phyloP scores from a whole-genome alignment of 2,888 invertebrate genomes.

The Eucriotettix oculatus region DNA sequence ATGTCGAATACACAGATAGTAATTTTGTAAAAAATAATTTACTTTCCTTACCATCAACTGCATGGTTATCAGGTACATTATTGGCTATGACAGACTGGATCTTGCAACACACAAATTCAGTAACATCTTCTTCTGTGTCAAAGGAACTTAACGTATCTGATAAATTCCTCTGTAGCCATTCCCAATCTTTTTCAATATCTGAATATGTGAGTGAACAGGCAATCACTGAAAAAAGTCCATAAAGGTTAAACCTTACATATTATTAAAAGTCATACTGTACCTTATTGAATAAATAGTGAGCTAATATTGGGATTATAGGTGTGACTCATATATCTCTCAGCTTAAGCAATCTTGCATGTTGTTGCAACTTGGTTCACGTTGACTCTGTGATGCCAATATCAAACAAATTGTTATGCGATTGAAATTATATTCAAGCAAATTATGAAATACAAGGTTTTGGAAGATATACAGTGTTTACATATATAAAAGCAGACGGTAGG shows the following conservation, averaged over 20 bases:
- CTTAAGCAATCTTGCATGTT: too few species aligned
- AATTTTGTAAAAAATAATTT: background rate
- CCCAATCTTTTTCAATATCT: constrained; percentile 86
- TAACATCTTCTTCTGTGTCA: constrained; percentile 85
- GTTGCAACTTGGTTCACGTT: too few species aligned
- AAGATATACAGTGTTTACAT: too few species aligned
- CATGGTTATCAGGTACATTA: constrained; percentile 36
- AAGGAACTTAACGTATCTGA: constrained; percentile 75
- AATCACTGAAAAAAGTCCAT: constrained; percentile 45
- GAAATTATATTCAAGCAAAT: too few species aligned
- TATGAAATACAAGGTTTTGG: too few species aligned
- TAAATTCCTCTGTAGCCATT: constrained; percentile 80
- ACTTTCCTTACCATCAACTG: background rate
- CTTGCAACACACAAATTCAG: constrained; percentile 90
- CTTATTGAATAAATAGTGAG: too few species aligned
- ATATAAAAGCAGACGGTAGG: too few species aligned
- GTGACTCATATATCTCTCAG: too few species aligned
- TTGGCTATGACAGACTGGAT: constrained; percentile 87
- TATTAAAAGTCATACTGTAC: too few species aligned
- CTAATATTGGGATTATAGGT: too few species aligned
- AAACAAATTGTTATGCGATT: too few species aligned
- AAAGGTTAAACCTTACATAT: background rate
- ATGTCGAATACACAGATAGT: background rate
- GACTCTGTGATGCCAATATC: too few species aligned
- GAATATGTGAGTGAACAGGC: constrained; percentile 72